Evolutionary conservation across 37 sponge, comb jelly and placozoan genomes (phyloP).

Genomic region (Agelas oroides): DNA sequence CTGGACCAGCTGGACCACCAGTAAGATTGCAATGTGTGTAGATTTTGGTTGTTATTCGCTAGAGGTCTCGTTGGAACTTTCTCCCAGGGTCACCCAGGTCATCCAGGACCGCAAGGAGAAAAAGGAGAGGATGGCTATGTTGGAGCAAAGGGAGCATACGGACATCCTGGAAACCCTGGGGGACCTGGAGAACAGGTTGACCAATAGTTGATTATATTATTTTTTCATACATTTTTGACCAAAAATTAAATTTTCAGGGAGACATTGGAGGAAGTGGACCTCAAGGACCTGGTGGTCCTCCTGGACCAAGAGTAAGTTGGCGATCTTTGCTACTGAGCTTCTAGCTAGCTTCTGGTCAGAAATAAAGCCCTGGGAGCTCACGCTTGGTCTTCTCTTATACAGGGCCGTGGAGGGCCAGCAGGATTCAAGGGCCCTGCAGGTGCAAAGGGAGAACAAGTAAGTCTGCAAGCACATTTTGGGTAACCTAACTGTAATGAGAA

Average conservation of each 20-base stretch:
- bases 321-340: too few species aligned
- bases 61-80: too few species aligned
- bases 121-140: constrained; percentile 43
- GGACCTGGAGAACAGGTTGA: constrained; percentile 52
- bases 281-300: constrained; percentile 31
- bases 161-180: constrained; percentile 63
- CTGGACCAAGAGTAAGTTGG: constrained; percentile 34
- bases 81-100: constrained; percentile 61
- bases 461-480: not conserved
- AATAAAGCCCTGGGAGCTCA: too few species aligned
- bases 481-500: too few species aligned
- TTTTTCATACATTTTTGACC: not conserved
- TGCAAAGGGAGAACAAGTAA: constrained; percentile 24
- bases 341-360: too few species aligned
- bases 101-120: constrained; percentile 49
- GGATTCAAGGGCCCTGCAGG: constrained; percentile 61
- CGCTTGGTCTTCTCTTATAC: not conserved
- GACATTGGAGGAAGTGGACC: constrained; percentile 39
- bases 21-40: too few species aligned
- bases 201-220: not conserved
- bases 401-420: constrained; percentile 47
- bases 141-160: constrained; percentile 43
- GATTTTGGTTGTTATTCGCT: too few species aligned
- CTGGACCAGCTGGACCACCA: constrained; percentile 45
- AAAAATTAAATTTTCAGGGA: constrained; percentile 34